Evolutionary conservation across 2,888 invertebrate genomes (phyloP).

Genomic region (Orchestes rusci): DNA sequence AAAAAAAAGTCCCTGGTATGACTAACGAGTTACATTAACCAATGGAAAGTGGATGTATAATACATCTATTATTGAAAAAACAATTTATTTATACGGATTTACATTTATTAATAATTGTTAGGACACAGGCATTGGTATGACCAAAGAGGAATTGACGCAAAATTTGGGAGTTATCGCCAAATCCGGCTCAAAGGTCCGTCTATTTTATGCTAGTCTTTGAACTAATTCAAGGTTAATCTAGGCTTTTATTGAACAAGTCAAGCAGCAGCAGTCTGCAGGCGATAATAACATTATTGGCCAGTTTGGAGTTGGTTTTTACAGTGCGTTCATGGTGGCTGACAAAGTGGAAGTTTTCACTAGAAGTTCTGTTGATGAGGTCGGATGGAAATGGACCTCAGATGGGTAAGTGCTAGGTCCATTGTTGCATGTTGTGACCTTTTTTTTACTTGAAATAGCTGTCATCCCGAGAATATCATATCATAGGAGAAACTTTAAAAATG

Average conservation of each 20-base stretch:
- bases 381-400: constrained; percentile 85
- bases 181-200: constrained; percentile 79
- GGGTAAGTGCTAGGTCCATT: constrained; percentile 52
- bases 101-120: constrained; percentile 35
- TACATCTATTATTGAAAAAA: too few species aligned
- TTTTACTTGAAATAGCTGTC: too few species aligned
- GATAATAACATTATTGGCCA: constrained; percentile 86
- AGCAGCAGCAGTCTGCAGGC: constrained; percentile 51
- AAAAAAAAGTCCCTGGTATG: too few species aligned
- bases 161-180: constrained; percentile 94
- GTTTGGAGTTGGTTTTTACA: constrained; percentile 98
- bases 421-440: neutral
- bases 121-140: constrained; percentile 96
- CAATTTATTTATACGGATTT: neutral
- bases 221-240: constrained; percentile 31
- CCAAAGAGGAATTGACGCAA: constrained; percentile 79
- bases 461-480: too few species aligned
- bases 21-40: too few species aligned
- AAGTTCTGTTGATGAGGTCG: constrained; percentile 60
- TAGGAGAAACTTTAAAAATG: too few species aligned
- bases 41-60: too few species aligned
- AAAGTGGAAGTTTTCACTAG: constrained; percentile 87
- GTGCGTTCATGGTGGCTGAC: constrained; percentile 95
- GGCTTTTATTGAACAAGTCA: constrained; percentile 81
- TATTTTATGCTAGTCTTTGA: neutral